Conservation (phyloP, 2,113 vertebrate genomes). For the Glaucidium brasilianum region DNA sequence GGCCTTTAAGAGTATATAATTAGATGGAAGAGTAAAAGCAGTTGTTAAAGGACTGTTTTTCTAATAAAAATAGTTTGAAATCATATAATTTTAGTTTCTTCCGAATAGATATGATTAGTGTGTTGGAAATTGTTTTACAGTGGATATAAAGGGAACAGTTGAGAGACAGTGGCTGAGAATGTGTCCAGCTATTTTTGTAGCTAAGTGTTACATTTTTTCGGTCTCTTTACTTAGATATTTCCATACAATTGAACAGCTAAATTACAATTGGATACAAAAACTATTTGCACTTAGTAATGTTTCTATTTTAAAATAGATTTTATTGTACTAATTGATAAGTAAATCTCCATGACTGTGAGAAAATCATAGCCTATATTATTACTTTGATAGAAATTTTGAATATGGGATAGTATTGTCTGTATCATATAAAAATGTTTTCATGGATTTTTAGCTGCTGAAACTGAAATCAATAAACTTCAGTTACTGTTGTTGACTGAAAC, state of each 20-base stretch:
- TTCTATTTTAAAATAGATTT: conserved; percentile 5
- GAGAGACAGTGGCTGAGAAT: conserved; percentile 32
- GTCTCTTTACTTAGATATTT: background rate
- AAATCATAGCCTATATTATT: conserved; percentile 11
- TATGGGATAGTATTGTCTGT: conserved; percentile 53
- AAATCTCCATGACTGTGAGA: conserved; percentile 17
- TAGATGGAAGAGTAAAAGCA: conserved; percentile 35
- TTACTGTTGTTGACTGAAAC: conserved; percentile 30
- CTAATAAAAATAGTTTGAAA: conserved; percentile 51
- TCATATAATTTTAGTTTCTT: conserved; percentile 55
- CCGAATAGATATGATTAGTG: conserved; percentile 26
- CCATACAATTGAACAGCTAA: background rate
- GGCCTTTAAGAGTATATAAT: conserved; percentile 48
- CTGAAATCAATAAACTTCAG: conserved; percentile 57
- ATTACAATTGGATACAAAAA: background rate
- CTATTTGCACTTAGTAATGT: background rate
- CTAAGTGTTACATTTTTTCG: background rate
- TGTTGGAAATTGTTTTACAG: conserved; percentile 32
- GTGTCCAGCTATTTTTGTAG: conserved; percentile 40
- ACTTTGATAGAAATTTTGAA: background rate
- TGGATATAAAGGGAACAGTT: conserved; percentile 39
- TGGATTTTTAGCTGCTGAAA: conserved; percentile 62
- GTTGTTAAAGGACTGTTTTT: conserved; percentile 45
- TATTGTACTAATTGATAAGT: conserved; percentile 18
- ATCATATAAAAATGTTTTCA: conserved; percentile 35